A percentile compares a stretch with the other conserved stretches of the same genome.
phyloP scores from a whole-genome alignment of 1,140 invertebrate genomes.

The Forficula auricularia region DNA sequence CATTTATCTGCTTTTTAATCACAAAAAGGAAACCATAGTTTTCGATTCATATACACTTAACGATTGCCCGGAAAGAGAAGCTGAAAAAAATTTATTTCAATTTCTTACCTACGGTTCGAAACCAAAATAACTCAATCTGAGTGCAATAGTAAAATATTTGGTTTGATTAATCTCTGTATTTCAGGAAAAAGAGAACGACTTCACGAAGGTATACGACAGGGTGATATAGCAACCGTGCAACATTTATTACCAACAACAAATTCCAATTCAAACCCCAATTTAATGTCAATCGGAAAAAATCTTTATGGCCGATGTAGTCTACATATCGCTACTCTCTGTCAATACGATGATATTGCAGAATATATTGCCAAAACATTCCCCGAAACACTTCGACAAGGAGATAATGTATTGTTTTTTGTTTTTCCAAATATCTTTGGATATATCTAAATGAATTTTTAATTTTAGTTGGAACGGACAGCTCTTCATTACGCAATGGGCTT shows the following conservation, averaged over 20 bases:
- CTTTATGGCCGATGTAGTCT: slow-evolving; percentile 42
- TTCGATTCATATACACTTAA: too few species aligned
- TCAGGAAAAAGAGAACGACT: slow-evolving; percentile 56
- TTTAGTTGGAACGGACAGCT: slow-evolving; percentile 63
- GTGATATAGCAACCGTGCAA: slow-evolving; percentile 39
- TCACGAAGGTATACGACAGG: slow-evolving; percentile 51
- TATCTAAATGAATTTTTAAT: neutral
- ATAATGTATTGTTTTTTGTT: slow-evolving; percentile 52
- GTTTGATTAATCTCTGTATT: too few species aligned
- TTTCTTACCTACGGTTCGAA: too few species aligned
- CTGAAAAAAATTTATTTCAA: too few species aligned
- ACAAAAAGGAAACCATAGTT: too few species aligned
- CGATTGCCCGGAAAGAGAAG: too few species aligned
- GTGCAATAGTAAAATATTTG: too few species aligned
- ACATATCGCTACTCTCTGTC: slow-evolving; percentile 64
- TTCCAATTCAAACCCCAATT: slow-evolving; percentile 23
- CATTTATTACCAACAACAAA: slow-evolving; percentile 32
- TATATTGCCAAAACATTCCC: slow-evolving; percentile 52
- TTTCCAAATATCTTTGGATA: slow-evolving; percentile 2
- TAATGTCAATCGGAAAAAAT: slow-evolving; percentile 59
- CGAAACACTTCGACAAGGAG: slow-evolving; percentile 51
- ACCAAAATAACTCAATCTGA: too few species aligned
- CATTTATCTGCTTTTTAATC: too few species aligned
- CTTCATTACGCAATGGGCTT: slow-evolving; percentile 81
- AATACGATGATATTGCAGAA: slow-evolving; percentile 57